Conservation (phyloP, 2,113 vertebrate genomes). For the Campylorhamphus procurvoides region DNA sequence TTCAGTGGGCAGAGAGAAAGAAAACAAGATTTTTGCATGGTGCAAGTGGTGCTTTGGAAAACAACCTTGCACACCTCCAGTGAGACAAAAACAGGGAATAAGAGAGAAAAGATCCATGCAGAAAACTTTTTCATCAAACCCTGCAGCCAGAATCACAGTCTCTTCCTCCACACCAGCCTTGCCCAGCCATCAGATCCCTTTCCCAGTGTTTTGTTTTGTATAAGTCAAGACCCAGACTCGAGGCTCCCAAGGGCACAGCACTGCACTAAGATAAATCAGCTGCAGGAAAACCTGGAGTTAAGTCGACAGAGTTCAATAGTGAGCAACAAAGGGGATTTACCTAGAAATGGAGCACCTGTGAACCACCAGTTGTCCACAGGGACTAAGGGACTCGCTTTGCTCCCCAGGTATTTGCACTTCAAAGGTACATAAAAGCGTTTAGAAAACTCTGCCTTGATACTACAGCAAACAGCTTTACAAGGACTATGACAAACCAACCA, state of each 20-base stretch:
- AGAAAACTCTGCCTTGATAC: not conserved
- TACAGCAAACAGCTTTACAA: not conserved
- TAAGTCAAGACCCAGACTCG: not conserved
- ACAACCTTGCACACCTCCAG: not conserved
- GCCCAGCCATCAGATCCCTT: not conserved
- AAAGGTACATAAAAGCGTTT: not conserved
- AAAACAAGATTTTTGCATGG: not conserved
- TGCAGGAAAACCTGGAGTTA: not conserved
- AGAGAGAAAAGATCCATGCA: not conserved
- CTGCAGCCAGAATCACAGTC: not conserved
- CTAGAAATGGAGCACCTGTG: not conserved
- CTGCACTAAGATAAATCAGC: not conserved
- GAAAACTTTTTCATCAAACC: not conserved
- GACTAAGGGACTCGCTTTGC: not conserved
- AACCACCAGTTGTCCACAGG: not conserved
- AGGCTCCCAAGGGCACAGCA: not conserved
- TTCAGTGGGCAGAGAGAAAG: not conserved
- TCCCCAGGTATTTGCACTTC: not conserved
- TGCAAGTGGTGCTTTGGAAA: not conserved
- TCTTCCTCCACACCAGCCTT: accelerated
- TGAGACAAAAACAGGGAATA: not conserved
- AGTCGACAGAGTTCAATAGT: not conserved
- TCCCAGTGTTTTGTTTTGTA: not conserved
- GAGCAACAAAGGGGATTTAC: not conserved
- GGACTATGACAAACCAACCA: not conserved